Base-by-base conservation (phyloP, 2,888 invertebrate genomes). In the Eudemis profundana region DNA sequence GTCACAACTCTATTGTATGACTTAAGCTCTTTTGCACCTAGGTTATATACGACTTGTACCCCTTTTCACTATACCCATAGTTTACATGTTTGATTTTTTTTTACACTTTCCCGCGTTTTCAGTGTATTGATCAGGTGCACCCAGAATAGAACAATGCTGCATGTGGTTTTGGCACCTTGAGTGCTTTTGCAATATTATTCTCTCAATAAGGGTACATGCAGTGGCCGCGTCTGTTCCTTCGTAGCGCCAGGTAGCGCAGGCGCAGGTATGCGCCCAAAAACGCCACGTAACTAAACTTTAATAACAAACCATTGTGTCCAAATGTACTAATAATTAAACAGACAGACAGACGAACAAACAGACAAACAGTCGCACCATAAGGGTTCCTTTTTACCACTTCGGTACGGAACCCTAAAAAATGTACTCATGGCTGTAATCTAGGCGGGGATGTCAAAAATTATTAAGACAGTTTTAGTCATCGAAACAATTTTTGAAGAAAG, bases 221-320 rank as follows among this genome's bases (percentile, higher is more conserved):
- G 2, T 14, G 51, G 74, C 56, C 81, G 29, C 69, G 65, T 89
- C 86, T 87, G 75, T 14, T 21, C 47, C 14, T 72, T 66, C n/a
- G 40, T 68, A 73, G 29, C 68, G 85, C 84, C 88, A 86, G 87
- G 87, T 87, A 88, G 84, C 40, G 33, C 19, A 5, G 29, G 33
- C 42, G 51, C 51, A 61, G 56, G 49, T 42, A 61, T 61, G 61
- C 71, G 71, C 69, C 73, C 60, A 70, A 81, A 86, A 85, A 87
- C 84, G 79, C 79, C 81, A 83, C 84, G 84, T 85, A 85, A 89
- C 87, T 82, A 87, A 86, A 86, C 79, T 85, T 86, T 86, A 84
- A 85, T 86, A 86, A 85, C 78, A 81, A 83, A 79, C 78, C 78
- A 85, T 85, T 85, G 84, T 87, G 70, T 71, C 69, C 51, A 33